Conservation (phyloP, 2,888 invertebrate genomes). For the Neoitamus cyanurus region DNA sequence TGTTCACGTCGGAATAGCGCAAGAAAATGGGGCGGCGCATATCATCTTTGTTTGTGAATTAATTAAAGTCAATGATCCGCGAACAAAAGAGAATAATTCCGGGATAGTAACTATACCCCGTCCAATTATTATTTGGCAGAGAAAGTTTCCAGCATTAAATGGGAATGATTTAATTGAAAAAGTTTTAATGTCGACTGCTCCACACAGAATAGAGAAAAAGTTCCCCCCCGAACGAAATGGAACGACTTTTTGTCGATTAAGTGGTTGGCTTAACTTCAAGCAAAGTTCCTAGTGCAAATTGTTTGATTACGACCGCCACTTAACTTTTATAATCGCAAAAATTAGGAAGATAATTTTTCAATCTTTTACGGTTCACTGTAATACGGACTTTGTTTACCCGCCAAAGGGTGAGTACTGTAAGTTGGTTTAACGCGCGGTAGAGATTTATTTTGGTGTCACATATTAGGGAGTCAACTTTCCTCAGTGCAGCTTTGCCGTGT, state of each 20-base stretch:
- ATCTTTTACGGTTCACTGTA: not conserved
- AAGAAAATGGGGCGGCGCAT: not conserved
- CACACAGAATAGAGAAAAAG: not conserved
- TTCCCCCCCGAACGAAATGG: not conserved
- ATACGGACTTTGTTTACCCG: not conserved
- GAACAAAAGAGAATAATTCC: not conserved
- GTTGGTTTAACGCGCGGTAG: too few relatives aligned
- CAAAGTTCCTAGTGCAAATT: not conserved
- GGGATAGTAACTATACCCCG: conserved; percentile 1
- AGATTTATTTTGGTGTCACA: too few relatives aligned
- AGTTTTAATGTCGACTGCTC: not conserved
- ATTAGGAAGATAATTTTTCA: not conserved
- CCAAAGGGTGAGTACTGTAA: too few relatives aligned
- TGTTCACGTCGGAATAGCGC: not conserved
- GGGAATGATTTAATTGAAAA: conserved; percentile 5
- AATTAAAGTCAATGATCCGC: conserved; percentile 5
- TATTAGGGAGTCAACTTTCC: too few relatives aligned
- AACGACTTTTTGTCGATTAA: not conserved
- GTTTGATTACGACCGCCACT: not conserved
- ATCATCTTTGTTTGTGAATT: conserved; percentile 1
- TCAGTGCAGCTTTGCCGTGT: too few relatives aligned
- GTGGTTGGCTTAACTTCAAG: not conserved
- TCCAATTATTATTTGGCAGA: not conserved
- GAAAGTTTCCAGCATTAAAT: not conserved
- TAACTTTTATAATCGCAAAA: not conserved